These are phyloP conservation scores for Diorhabda sublineata DNA, from an alignment of 1,140 invertebrate genomes.

Conservation along the genomic window DNA sequence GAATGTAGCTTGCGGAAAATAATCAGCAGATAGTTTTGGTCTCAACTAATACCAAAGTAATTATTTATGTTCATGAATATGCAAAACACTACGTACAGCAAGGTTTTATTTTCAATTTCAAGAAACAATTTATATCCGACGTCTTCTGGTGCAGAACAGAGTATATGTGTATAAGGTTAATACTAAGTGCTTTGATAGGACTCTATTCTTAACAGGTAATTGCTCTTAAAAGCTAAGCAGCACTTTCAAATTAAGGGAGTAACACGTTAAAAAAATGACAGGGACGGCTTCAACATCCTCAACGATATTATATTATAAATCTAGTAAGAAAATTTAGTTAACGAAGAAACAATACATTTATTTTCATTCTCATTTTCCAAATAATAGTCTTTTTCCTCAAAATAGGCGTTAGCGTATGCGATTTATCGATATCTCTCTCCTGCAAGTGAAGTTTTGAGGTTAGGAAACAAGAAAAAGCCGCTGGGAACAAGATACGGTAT, in stretches of 20 bases:
- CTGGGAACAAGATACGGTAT: no score
- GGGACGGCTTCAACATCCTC: no score
- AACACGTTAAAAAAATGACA: no score
- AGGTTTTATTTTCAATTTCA: background rate
- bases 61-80: slow-evolving; percentile 11
- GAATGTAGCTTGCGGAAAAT: background rate
- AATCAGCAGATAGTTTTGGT: background rate
- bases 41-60: slow-evolving; percentile 1
- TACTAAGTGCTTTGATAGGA: slow-evolving; percentile 13
- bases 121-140: background rate
- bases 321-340: no score
- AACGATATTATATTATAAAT: no score
- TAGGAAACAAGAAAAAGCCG: no score
- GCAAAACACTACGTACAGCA: background rate
- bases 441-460: no score
- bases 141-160: background rate
- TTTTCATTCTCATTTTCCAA: no score
- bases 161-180: slow-evolving; percentile 3
- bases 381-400: no score
- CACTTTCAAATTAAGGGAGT: slow-evolving; percentile 24
- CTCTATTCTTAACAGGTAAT: slow-evolving; percentile 21
- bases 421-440: no score
- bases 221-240: slow-evolving; percentile 23
- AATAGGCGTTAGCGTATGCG: no score
- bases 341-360: no score